Evolutionary conservation across 1,140 invertebrate species (phyloP), one percentile per base, ranked within the genome.

Genomic region (Eurosta solidaginis): DNA sequence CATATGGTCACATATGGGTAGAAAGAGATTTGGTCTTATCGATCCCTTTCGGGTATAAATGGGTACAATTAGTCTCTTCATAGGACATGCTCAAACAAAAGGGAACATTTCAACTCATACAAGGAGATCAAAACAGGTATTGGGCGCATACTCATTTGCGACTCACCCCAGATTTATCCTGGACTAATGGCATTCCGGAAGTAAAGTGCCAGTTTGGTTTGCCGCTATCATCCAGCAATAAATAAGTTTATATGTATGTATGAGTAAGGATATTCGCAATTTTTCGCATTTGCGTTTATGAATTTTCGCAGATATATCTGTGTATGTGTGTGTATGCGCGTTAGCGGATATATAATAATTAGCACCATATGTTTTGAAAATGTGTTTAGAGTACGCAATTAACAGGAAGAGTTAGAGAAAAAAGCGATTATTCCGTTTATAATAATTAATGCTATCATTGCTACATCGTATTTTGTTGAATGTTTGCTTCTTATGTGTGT

Each of bases 111-210:
- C n/a, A n/a, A n/a, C n/a, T n/a, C n/a, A n/a, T n/a, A n/a, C n/a
- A n/a, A n/a, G n/a, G n/a, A n/a, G n/a, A n/a, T n/a, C n/a, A n/a
- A n/a, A n/a, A n/a, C n/a, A n/a, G n/a, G n/a, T n/a, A n/a, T n/a
- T n/a, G n/a, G n/a, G n/a, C n/a, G n/a, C n/a, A n/a, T n/a, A n/a
- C n/a, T n/a, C n/a, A n/a, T n/a, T n/a, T n/a, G n/a, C n/a, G n/a
- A n/a, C n/a, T n/a, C n/a, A n/a, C n/a, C n/a, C n/a, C n/a, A n/a
- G n/a, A n/a, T n/a, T n/a, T n/a, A n/a, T n/a, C n/a, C n/a, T n/a
- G 81, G 75, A 78, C 80, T 79, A 79, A 78, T 82, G 45, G 12
- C n/a, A 47, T 47, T 47, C 29, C 59, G 59, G 59, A 68, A 68
- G 33, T 68, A 33, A 68, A 29, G 59, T 9, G 59, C 20, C 33